These are phyloP conservation scores for Streblospio benedicti DNA, from an alignment of 1,140 invertebrate species.

Conservation along the genomic window DNA sequence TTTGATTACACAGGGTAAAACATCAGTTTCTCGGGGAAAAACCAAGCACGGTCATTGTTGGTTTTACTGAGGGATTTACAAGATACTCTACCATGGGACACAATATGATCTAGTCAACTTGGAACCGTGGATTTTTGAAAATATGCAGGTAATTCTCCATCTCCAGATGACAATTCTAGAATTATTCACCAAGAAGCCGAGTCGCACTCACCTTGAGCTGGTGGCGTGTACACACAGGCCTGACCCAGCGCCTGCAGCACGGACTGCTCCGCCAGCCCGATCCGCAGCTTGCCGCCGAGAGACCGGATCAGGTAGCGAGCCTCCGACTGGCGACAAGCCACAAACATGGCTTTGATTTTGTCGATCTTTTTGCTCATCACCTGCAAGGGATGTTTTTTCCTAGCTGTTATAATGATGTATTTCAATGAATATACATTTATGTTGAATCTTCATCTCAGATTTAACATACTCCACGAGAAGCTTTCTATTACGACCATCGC, in stretches of 20 bases:
- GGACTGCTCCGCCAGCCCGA: slow-evolving; percentile 94
- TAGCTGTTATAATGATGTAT: not conserved
- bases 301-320: slow-evolving; percentile 86
- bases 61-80: no score
- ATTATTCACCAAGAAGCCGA: no score
- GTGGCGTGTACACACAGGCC: slow-evolving; percentile 58
- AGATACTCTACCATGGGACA: no score
- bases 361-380: slow-evolving; percentile 75
- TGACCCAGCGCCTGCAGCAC: slow-evolving; percentile 77
- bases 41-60: no score
- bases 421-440: not conserved
- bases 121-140: no score
- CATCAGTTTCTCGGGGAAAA: no score
- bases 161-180: no score
- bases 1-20: no score
- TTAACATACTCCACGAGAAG: not conserved
- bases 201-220: slow-evolving; percentile 34
- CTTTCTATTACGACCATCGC: not conserved
- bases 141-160: no score
- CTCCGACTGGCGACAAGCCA: slow-evolving; percentile 83
- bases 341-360: slow-evolving; percentile 83
- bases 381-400: slow-evolving; percentile 31
- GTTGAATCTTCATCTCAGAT: not conserved
- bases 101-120: no score
- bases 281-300: slow-evolving; percentile 85